These are phyloP conservation scores for Trachurus trachurus DNA, from an alignment of 2,797 vertebrate genomes.

Conservation along the genomic window DNA sequence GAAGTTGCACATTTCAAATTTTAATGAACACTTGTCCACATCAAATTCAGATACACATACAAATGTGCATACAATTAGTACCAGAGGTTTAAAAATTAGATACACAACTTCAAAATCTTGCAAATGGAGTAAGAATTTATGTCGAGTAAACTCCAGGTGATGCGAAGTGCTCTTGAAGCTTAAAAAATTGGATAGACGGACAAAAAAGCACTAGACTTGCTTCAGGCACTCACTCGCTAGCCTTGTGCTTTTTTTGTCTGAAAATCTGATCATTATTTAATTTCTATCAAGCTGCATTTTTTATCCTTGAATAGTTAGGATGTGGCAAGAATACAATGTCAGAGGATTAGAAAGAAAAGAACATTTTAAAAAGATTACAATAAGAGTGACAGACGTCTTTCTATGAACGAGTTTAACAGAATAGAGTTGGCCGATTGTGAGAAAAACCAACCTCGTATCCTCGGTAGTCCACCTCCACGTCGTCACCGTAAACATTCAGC, in stretches of 20 bases:
- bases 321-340: too few relatives aligned
- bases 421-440: background rate
- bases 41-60: background rate
- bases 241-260: too few relatives aligned
- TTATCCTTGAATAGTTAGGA: background rate
- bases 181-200: too few relatives aligned
- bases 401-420: background rate
- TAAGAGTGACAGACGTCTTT: background rate
- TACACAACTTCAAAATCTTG: background rate
- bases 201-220: too few relatives aligned
- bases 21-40: background rate
- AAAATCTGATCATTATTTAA: background rate
- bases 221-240: too few relatives aligned
- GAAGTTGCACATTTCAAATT: background rate
- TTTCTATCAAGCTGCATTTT: background rate
- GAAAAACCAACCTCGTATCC: slow-evolving; percentile 92
- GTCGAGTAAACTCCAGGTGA: too few relatives aligned
- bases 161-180: too few relatives aligned
- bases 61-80: background rate
- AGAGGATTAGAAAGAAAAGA: too few relatives aligned
- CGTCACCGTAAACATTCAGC: slow-evolving; percentile 97
- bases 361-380: background rate
- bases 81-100: background rate
- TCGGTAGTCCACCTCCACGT: slow-evolving; percentile 98
- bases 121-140: background rate